Percentiles rank a stretch among this genome's conserved stretches.
These are phyloP conservation scores for Sciurus niger DNA, from an alignment of 2,113 vertebrate species.

Conservation along the genomic window DNA sequence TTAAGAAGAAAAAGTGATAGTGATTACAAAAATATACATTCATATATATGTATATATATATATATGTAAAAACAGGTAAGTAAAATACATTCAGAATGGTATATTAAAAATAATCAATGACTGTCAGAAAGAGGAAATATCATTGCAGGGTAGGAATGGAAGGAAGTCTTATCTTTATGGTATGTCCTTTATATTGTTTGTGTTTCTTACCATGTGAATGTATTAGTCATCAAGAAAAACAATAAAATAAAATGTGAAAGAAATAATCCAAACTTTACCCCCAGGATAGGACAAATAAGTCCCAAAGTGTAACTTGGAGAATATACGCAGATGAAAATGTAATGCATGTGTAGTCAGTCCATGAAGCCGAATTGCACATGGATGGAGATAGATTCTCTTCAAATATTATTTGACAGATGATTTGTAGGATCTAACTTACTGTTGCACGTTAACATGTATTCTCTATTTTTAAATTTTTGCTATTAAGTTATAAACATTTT, in stretches of 20 bases:
- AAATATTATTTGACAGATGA: slow-evolving; percentile 13
- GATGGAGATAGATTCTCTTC: background rate
- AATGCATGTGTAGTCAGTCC: background rate
- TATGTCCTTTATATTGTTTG: background rate
- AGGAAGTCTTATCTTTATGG: background rate
- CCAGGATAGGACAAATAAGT: background rate
- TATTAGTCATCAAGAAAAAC: slow-evolving; percentile 32
- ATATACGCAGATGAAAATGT: background rate
- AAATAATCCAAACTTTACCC: slow-evolving; percentile 11
- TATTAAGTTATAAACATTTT: slow-evolving; percentile 6
- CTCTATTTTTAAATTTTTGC: background rate
- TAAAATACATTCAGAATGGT: background rate
- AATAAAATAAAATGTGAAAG: slow-evolving; percentile 28
- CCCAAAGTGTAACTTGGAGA: background rate
- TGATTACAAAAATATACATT: background rate
- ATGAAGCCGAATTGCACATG: background rate
- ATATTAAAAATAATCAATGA: background rate
- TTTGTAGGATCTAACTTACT: background rate
- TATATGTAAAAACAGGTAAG: background rate
- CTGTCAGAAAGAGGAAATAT: background rate
- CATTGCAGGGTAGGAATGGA: background rate
- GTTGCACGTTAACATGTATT: background rate
- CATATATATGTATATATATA: background rate
- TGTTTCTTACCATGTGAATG: background rate
- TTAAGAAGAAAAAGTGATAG: background rate